A percentile compares a stretch with the other conserved stretches of the same genome.
Conservation (phyloP, 2,113 vertebrate genomes). For the Motacilla tschutschensis region DNA sequence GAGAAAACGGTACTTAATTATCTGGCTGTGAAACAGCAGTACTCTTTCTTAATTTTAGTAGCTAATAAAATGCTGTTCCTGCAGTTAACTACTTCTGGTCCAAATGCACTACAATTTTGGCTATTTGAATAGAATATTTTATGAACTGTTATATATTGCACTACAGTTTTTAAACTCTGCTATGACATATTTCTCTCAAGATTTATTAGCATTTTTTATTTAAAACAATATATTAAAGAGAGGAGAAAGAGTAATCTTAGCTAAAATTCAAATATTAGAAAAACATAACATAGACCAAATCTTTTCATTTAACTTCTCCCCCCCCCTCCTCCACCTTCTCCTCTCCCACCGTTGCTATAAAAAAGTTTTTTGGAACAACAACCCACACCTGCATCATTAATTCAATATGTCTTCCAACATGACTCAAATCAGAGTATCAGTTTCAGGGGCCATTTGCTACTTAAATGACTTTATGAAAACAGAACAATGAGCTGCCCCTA, state of each 20-base stretch:
- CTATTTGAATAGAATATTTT: constrained; percentile 79
- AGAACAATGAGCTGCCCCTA: constrained; percentile 19
- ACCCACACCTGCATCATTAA: constrained; percentile 69
- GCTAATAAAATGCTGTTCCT: constrained; percentile 80
- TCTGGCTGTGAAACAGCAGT: constrained; percentile 82
- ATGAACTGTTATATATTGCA: constrained; percentile 84
- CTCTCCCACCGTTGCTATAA: constrained; percentile 56
- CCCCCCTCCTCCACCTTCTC: not conserved
- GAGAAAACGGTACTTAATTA: constrained; percentile 84
- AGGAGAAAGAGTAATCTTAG: constrained; percentile 74
- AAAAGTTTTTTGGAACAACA: constrained; percentile 50
- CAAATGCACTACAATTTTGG: constrained; percentile 64
- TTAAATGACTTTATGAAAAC: constrained; percentile 65
- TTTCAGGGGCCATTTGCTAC: constrained; percentile 69
- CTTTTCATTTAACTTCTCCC: constrained; percentile 48
- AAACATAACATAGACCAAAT: constrained; percentile 61
- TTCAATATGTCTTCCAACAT: constrained; percentile 65
- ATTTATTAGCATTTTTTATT: constrained; percentile 84
- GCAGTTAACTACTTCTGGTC: constrained; percentile 80
- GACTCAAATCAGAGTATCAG: constrained; percentile 60
- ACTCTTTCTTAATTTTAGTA: constrained; percentile 84
- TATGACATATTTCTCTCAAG: constrained; percentile 81
- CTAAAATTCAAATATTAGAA: constrained; percentile 76
- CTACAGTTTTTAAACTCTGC: constrained; percentile 76
- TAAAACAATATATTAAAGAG: constrained; percentile 84